These are phyloP conservation scores for Saxidomus purpurata DNA, from an alignment of 1,140 invertebrate species.

Conservation along the genomic window DNA sequence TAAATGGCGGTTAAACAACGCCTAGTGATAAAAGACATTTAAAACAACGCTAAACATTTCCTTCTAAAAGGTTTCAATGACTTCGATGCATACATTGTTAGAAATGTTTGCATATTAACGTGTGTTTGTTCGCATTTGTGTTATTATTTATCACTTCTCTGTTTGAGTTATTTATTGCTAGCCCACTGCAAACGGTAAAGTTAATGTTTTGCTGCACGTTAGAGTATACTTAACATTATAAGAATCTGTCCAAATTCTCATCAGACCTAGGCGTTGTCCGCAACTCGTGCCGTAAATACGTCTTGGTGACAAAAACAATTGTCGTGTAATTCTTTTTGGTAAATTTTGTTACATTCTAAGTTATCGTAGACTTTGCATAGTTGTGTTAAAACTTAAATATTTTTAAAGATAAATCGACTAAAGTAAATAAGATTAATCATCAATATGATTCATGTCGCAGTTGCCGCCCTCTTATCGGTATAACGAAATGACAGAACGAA, in stretches of 20 bases:
- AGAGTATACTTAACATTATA: background rate
- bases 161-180: background rate
- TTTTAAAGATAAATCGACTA: too few relatives aligned
- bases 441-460: too few relatives aligned
- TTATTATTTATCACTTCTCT: background rate
- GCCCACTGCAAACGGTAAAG: background rate
- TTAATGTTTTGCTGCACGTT: conserved; percentile 12
- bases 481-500: too few relatives aligned
- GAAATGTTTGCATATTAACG: background rate
- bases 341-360: background rate
- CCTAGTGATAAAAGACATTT: background rate
- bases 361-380: background rate
- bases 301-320: background rate
- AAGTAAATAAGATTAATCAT: too few relatives aligned
- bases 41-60: background rate
- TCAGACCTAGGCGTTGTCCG: background rate
- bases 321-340: background rate
- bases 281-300: background rate
- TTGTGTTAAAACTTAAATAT: background rate
- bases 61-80: background rate
- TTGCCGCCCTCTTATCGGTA: too few relatives aligned
- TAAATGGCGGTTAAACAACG: too few relatives aligned
- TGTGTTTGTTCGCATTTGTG: background rate
- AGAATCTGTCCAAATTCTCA: background rate
- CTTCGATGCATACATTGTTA: background rate